Conservation (phyloP, 2,888 invertebrate species). For the Eupelmus urozonus region DNA sequence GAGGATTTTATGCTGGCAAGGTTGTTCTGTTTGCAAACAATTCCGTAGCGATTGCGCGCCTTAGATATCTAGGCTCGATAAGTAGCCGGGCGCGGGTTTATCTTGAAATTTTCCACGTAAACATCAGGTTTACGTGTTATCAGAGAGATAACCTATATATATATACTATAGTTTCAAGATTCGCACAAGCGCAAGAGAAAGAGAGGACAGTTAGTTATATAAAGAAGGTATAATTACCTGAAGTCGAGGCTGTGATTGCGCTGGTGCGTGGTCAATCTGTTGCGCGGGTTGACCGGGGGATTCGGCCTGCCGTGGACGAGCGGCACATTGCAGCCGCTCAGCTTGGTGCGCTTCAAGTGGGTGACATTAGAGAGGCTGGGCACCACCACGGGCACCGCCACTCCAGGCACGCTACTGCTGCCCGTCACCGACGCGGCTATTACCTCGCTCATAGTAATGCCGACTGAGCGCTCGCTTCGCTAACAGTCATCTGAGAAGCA, state of each 20-base stretch:
- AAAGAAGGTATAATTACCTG: slow-evolving; percentile 79
- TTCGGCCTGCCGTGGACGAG: slow-evolving; percentile 81
- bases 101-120: slow-evolving; percentile 27
- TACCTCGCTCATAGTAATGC: slow-evolving; percentile 77
- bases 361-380: slow-evolving; percentile 74
- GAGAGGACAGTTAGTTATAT: too few relatives aligned
- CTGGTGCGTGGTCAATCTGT: slow-evolving; percentile 85
- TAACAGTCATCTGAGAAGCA: slow-evolving; percentile 75
- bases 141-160: neutral
- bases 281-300: slow-evolving; percentile 77
- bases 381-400: too few relatives aligned
- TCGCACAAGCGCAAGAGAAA: too few relatives aligned
- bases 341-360: slow-evolving; percentile 77
- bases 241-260: slow-evolving; percentile 93
- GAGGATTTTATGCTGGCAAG: neutral
- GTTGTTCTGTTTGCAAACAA: neutral
- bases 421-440: slow-evolving; percentile 74
- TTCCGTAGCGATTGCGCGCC: neutral
- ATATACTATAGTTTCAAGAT: neutral
- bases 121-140: neutral
- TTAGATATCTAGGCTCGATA: neutral
- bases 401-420: slow-evolving; percentile 73
- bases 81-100: too few relatives aligned
- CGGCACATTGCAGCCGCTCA: slow-evolving; percentile 78
- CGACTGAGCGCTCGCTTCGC: slow-evolving; percentile 73